These are phyloP conservation scores for Lemur catta DNA, from an alignment of 2,797 vertebrate genomes.

Conservation along the genomic window DNA sequence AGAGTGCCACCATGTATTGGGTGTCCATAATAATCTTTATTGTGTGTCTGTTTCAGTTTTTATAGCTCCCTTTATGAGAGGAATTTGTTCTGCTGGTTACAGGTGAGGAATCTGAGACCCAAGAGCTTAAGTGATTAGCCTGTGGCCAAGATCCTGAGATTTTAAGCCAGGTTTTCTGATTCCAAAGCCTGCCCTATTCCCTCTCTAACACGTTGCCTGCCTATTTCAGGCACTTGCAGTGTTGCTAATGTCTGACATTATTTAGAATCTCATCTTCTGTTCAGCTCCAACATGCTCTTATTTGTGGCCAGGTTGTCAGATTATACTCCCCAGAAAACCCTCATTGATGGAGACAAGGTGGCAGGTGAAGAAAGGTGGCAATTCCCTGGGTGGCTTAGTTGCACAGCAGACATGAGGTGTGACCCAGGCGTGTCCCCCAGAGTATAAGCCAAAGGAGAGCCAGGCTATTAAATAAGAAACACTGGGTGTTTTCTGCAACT, in stretches of 20 bases:
- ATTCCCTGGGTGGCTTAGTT: neutral
- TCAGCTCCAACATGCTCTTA: neutral
- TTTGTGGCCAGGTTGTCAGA: neutral
- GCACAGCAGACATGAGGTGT: neutral
- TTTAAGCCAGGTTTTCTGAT: neutral
- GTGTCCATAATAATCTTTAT: neutral
- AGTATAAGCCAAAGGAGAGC: neutral
- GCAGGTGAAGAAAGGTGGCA: neutral
- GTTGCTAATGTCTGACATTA: neutral
- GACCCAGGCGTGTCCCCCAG: neutral
- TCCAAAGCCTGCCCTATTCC: neutral
- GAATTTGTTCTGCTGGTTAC: neutral
- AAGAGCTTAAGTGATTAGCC: neutral
- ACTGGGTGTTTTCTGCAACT: neutral
- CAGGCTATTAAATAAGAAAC: conserved; percentile 19
- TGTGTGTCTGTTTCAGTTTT: neutral
- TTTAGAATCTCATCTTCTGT: neutral
- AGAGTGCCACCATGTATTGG: neutral
- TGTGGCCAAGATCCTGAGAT: neutral
- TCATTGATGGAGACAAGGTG: neutral
- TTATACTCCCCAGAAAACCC: neutral
- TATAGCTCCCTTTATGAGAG: neutral
- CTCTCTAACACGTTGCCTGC: neutral
- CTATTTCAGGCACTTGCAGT: neutral
- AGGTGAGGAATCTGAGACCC: neutral